phyloP scores from a whole-genome alignment of 2,113 vertebrate species.

The Phocoena phocoena region DNA sequence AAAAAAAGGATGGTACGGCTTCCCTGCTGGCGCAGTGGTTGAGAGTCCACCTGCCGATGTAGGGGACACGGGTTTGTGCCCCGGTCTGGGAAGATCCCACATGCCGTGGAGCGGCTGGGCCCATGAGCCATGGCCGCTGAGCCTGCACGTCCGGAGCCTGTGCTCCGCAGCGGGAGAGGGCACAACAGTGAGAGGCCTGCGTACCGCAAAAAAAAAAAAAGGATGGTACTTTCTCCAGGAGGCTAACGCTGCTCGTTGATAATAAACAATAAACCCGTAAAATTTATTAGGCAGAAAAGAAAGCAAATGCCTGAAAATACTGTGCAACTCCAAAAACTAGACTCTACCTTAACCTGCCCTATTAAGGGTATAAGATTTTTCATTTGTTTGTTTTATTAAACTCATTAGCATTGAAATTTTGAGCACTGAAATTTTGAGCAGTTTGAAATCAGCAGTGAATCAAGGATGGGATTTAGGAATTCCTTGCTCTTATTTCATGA shows the following conservation, averaged over 20 bases:
- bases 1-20: too few species aligned
- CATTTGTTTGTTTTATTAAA: not conserved
- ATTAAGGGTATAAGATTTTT: not conserved
- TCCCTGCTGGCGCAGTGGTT: too few species aligned
- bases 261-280: not conserved
- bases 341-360: not conserved
- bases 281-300: constrained; percentile 2
- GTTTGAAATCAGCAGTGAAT: not conserved
- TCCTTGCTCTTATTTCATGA: not conserved
- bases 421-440: not conserved
- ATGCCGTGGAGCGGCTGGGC: too few species aligned
- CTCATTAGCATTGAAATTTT: not conserved
- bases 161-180: too few species aligned
- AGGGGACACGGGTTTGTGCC: too few species aligned
- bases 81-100: too few species aligned
- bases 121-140: too few species aligned
- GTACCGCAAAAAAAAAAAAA: not conserved
- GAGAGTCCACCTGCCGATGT: too few species aligned
- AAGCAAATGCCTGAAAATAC: constrained; percentile 9
- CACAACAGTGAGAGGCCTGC: too few species aligned
- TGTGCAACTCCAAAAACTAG: not conserved
- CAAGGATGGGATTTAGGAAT: not conserved
- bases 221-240: not conserved
- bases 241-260: not conserved
- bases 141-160: too few species aligned